These are phyloP conservation scores for Physella acuta DNA, from an alignment of 1,140 invertebrate species.

Conservation along the genomic window DNA sequence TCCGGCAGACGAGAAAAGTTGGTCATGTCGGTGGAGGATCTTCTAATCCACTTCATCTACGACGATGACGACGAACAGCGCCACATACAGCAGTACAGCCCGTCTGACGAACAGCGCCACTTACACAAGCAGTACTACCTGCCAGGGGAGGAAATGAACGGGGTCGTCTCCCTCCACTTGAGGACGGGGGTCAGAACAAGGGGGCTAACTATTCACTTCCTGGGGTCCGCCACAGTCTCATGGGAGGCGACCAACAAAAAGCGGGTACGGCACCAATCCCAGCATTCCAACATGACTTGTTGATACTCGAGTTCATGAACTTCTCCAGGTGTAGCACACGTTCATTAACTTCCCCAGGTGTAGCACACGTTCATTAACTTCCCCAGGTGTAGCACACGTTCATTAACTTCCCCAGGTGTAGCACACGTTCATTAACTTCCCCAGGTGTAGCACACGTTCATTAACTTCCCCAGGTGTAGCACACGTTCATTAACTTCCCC, in stretches of 20 bases:
- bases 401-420: too few species aligned
- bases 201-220: conserved; percentile 22
- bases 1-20: neutral
- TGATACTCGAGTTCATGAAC: too few species aligned
- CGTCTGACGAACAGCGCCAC: neutral
- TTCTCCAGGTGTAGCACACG: too few species aligned
- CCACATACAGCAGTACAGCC: conserved; percentile 18
- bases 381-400: too few species aligned
- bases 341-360: too few species aligned
- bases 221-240: conserved; percentile 34
- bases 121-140: conserved; percentile 39
- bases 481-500: too few species aligned
- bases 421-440: too few species aligned
- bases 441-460: too few species aligned
- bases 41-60: conserved; percentile 11
- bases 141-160: conserved; percentile 40
- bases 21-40: conserved; percentile 14
- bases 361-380: too few species aligned
- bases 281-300: too few species aligned
- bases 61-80: neutral
- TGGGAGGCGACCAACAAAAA: conserved; percentile 32
- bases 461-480: too few species aligned
- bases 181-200: conserved; percentile 9
- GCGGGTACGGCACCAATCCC: too few species aligned
- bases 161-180: conserved; percentile 32